Evolutionary conservation across 2,797 vertebrate species (phyloP).

Genomic region (Oreochromis mossambicus): DNA sequence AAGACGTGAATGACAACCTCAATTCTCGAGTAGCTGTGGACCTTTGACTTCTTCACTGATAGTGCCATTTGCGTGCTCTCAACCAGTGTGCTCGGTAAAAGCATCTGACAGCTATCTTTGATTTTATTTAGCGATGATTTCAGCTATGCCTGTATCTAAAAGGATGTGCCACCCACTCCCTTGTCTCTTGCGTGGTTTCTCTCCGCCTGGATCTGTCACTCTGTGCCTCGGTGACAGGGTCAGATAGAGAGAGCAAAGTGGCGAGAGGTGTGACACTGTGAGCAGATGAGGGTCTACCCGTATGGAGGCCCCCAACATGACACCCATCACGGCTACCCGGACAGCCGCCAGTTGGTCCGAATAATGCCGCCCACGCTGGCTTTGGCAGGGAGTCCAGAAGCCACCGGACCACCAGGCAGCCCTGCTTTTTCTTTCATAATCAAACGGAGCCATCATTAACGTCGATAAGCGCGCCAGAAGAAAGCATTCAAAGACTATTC

Average conservation of each 20-base stretch:
- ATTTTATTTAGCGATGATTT: constrained; percentile 61
- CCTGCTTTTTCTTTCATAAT: constrained; percentile 15
- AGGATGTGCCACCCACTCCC: constrained; percentile 58
- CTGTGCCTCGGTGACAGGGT: constrained; percentile 60
- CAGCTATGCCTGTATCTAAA: constrained; percentile 53
- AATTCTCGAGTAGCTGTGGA: constrained; percentile 51
- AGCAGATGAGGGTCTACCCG: constrained; percentile 71
- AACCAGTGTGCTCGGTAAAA: constrained; percentile 56
- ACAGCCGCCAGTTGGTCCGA: constrained; percentile 63
- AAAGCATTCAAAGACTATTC: not conserved
- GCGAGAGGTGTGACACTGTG: constrained; percentile 64
- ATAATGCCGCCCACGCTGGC: constrained; percentile 37
- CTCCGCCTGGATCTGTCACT: constrained; percentile 49
- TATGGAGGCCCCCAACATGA: constrained; percentile 57
- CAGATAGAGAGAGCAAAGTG: constrained; percentile 70
- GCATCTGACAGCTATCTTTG: constrained; percentile 68
- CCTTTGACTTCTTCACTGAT: constrained; percentile 65
- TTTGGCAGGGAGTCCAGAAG: constrained; percentile 28
- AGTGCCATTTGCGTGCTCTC: constrained; percentile 62
- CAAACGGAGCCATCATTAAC: constrained; percentile 6
- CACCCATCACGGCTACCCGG: constrained; percentile 59
- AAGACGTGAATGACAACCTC: constrained; percentile 58
- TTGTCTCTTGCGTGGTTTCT: constrained; percentile 13
- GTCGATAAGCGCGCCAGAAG: constrained; percentile 12
- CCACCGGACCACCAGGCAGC: constrained; percentile 1